Evolutionary conservation across 1,140 invertebrate genomes (phyloP).

Genomic region (Microplitis demolitor): DNA sequence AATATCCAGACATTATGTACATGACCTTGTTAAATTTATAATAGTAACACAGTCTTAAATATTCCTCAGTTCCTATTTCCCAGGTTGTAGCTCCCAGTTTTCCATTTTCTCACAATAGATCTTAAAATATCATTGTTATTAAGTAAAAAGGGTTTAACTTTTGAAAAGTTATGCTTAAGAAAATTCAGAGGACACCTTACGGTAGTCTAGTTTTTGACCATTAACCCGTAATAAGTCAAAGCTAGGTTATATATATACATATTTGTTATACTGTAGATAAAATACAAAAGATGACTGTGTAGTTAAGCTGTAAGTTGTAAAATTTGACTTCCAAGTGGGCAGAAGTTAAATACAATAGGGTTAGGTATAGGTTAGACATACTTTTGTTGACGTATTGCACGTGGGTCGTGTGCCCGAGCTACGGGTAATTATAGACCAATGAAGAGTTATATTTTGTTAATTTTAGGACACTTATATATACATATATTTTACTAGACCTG

Average conservation of each 20-base stretch:
- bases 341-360: background rate
- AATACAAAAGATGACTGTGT: background rate
- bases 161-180: background rate
- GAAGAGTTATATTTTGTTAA: background rate
- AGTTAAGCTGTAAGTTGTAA: background rate
- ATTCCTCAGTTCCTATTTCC: too few relatives aligned
- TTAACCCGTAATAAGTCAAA: background rate
- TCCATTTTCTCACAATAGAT: too few relatives aligned
- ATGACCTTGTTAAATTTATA: too few relatives aligned
- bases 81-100: too few relatives aligned
- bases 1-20: too few relatives aligned
- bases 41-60: too few relatives aligned
- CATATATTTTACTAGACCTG: too few relatives aligned
- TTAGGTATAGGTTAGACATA: background rate
- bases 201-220: constrained; percentile 12
- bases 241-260: too few relatives aligned
- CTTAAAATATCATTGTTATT: too few relatives aligned
- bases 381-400: background rate
- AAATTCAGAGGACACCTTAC: background rate
- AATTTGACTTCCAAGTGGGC: background rate
- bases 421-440: constrained; percentile 1
- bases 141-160: too few relatives aligned
- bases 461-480: background rate
- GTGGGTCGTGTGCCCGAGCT: background rate
- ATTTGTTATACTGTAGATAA: too few relatives aligned